Base-by-base conservation (phyloP, 1,140 invertebrate genomes). In the Macrobrachium rosenbergii region DNA sequence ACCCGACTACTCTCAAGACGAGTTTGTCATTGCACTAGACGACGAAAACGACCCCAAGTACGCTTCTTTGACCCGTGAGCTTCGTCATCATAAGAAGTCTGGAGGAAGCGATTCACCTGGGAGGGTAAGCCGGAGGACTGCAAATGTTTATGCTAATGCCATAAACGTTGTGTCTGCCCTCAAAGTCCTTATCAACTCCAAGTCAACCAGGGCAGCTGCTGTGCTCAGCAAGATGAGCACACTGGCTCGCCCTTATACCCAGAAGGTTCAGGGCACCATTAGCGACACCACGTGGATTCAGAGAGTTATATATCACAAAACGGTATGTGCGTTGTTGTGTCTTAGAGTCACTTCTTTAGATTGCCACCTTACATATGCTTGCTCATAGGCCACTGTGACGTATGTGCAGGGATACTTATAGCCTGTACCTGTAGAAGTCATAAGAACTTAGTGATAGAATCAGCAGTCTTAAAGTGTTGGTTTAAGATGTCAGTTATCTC, bases 11-110 rank as follows among this genome's bases (percentile, higher is more conserved):
- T 90, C 89, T 16, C 89, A 90, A 28, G 89, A 90, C 28, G 89
- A 90, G 80, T 90, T 90, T 60, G 87, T 90, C 21, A 90, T 90
- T 67, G 89, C 89, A 23, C 89, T 90, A 21, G 89, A 88, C 64
- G 89, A 90, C 69, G 89, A 90, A 72, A 90, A 90, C 67, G 87
- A 90, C 83, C 89, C 89, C 19, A 86, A 83, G 23, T 90, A 90
- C 17, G 87, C 87, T 75, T 87, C 83, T 12, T 77, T 90, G 60
- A 88, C 89, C n/a, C 84, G 88, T 8, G 83, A 67, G 8, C 62
- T 90, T 78, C 73, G 89, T 17, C 67, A 87, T 16, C 67, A 87
- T 3, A 43, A 83, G 63, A 64, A 79, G 64, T 19, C 60, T 2
- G 80, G 80, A 21, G 83, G 81, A 17, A 12, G 52, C 52, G 88